Base-by-base conservation (phyloP, 1,140 invertebrate genomes). In the Ladona fulva region DNA sequence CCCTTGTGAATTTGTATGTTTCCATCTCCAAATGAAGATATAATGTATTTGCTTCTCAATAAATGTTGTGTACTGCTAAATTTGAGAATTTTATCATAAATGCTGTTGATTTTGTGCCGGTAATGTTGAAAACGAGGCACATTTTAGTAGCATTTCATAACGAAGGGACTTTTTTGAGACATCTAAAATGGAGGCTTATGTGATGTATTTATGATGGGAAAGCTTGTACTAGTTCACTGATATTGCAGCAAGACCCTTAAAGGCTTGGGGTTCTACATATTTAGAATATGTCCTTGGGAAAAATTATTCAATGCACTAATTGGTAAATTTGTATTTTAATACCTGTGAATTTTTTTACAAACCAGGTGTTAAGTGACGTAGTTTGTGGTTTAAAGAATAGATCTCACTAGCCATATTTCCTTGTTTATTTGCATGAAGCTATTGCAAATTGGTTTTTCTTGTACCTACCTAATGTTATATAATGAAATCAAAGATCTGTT, bases 361-460 rank as follows among this genome's bases (percentile, higher is more conserved):
- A 75, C 25, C 25, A 76, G 25, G 75, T 76, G 75, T 76, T 76
- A 76, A 76, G 25, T 22, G 52, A 76, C 11, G 75, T 76, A 76
- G 75, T 76, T 76, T 42, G 75, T 76, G 25, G 75, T 76, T 76
- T 42, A 76, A 29, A 76, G 74, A 66, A 66, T 66, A 66, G 52
- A 66, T 66, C 52, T 66, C 52, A 66, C 52, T 66, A 66, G 52
- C 52, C 52, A 66, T 66, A 66, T 19, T 74, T 76, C 75, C 42
- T n/a, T n/a, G 75, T 76, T 76, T 76, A 37, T 76, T 76, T 76
- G 75, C 75, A 76, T 76, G 75, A 42, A 76, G 42, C 24, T 37
- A 42, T 76, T 76, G 25, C 75, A 42, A 76, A 76, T 29, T 76
- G 75, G 25, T 37, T 37, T 29, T 29, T 76, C 42, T 76, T 76